phyloP scores from a whole-genome alignment of 2,888 invertebrate genomes.

The Malthinus flaveolus region DNA sequence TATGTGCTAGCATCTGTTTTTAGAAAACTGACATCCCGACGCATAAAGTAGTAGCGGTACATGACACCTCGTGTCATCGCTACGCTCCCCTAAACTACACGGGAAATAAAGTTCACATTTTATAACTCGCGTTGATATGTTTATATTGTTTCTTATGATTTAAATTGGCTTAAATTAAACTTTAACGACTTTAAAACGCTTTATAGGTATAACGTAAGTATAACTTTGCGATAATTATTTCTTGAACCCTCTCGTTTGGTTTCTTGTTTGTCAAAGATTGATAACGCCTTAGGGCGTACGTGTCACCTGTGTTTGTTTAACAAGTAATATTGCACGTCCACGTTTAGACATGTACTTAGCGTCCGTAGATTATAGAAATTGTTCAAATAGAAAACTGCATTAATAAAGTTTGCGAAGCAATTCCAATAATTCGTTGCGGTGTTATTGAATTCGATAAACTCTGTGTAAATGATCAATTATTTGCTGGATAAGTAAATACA shows the following conservation, averaged over 20 bases:
- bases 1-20: constrained; percentile 24
- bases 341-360: neutral
- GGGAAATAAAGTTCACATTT: constrained; percentile 9
- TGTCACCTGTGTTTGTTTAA: constrained; percentile 5
- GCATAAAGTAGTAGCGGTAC: constrained; percentile 21
- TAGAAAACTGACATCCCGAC: constrained; percentile 16
- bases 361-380: too few relatives aligned
- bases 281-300: neutral
- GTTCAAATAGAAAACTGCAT: too few relatives aligned
- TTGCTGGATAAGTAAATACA: too few relatives aligned
- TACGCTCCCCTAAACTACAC: neutral
- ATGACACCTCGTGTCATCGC: constrained; percentile 31
- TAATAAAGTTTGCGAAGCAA: too few relatives aligned
- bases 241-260: neutral
- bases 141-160: neutral
- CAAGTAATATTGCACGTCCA: neutral
- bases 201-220: neutral
- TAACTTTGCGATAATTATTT: neutral
- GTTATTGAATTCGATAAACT: too few relatives aligned
- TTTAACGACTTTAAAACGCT: neutral
- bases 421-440: too few relatives aligned
- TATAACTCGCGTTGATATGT: constrained; percentile 11
- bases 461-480: too few relatives aligned
- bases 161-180: constrained; percentile 11
- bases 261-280: neutral